phyloP scores from a whole-genome alignment of 2,113 vertebrate genomes.

The Mesembrinibis cayennensis region DNA sequence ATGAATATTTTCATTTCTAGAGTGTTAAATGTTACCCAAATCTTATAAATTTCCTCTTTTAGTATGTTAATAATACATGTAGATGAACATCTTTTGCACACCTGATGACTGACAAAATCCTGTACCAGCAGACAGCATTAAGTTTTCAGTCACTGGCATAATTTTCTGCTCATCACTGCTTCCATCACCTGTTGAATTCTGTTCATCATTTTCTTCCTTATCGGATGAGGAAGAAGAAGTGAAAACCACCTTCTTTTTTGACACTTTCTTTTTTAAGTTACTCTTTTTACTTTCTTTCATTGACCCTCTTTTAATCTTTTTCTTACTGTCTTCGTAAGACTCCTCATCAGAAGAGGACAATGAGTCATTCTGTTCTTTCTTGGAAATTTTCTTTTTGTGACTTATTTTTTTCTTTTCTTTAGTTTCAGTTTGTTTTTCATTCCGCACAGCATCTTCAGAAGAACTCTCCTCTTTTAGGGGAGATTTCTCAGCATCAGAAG shows the following conservation, averaged over 20 bases:
- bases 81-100: constrained; percentile 68
- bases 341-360: constrained; percentile 76
- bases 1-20: background rate
- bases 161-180: constrained; percentile 93
- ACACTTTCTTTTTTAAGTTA: constrained; percentile 69
- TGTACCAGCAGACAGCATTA: constrained; percentile 69
- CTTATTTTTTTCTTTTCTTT: constrained; percentile 73
- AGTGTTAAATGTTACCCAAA: background rate
- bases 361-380: constrained; percentile 61
- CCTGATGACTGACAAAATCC: constrained; percentile 96
- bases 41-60: background rate
- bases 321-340: constrained; percentile 68
- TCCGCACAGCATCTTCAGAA: constrained; percentile 40
- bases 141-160: constrained; percentile 87
- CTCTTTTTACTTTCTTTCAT: constrained; percentile 61
- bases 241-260: constrained; percentile 68
- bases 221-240: constrained; percentile 76
- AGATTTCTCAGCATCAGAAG: constrained; percentile 72
- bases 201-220: constrained; percentile 73
- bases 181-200: constrained; percentile 79
- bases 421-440: constrained; percentile 33
- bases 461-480: constrained; percentile 67
- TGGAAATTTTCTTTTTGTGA: constrained; percentile 70
- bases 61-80: background rate
- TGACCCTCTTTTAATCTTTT: constrained; percentile 66